Base-by-base conservation (phyloP, 2,888 invertebrate species). In the Caenorhabditis sp. region DNA sequence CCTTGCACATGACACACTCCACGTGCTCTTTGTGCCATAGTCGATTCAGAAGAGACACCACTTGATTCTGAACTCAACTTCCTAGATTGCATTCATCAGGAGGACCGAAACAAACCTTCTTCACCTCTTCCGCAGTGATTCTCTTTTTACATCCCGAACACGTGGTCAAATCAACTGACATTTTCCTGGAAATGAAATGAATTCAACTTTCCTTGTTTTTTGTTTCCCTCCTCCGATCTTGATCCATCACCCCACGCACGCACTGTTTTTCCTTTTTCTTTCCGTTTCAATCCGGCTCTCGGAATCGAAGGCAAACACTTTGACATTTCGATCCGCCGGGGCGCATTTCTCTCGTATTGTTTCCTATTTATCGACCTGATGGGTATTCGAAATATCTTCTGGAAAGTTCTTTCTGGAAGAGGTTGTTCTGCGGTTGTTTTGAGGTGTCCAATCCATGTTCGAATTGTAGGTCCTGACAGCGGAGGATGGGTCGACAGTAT, bases 321-420 rank as follows among this genome's bases (percentile, higher is more conserved):
- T 72, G 71, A 72, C 71, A 61, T 40, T n/a, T 50, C 47, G 9
- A 15, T 32, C 15, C 24, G 6, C 58, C 35, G 18, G 5, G 15
- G 0, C 40, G 3, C 9, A 9, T 51, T 24, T 35, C 24, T 37
- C 20, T 35, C 32, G 15, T 32, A 9, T 32, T 32, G 4, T 32
- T 5, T 37, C 32, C 47, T n/a, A 28, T 58, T 22, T 32, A 4
- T 32, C 9, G 5, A 6, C 32, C 32, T 9, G n/a, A 79, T 80
- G 80, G 80, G 80, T 44, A 72, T 80, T 44, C 67, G 72, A 0
- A 80, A 67, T 24, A 80, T 80, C 20, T 80, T 80, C 32, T 80
- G 80, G 80, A 80, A 72, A 24, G 80, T 72, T 50, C 11, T 80
- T 0, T 53, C 80, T 6, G 80, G 80, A 60, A 80, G 68, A 80